Conservation (phyloP, 2,888 invertebrate species). For the Laspeyria flexula region DNA sequence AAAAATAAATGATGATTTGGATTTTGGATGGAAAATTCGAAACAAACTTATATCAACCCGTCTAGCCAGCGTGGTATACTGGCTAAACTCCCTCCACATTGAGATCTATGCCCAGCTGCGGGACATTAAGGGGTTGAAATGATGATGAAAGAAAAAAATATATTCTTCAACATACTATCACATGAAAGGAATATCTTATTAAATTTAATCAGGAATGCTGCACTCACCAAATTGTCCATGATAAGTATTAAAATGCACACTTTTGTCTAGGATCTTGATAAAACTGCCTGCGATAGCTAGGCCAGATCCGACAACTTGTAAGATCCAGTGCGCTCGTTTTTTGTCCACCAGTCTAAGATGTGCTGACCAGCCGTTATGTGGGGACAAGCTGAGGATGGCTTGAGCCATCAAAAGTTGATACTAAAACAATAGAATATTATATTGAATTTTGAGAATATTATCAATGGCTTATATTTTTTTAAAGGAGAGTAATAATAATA, state of each 20-base stretch:
- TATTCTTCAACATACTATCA: too few species aligned
- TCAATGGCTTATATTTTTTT: too few species aligned
- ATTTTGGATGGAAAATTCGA: too few species aligned
- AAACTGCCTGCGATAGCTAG: conserved; percentile 68
- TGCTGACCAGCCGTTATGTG: conserved; percentile 68
- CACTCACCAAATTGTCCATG: conserved; percentile 66
- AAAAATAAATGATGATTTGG: too few species aligned
- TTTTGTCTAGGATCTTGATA: conserved; percentile 59
- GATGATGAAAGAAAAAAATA: too few species aligned
- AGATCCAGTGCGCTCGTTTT: conserved; percentile 65
- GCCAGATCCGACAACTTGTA: conserved; percentile 67
- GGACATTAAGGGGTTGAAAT: too few species aligned
- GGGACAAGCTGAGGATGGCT: conserved; percentile 65
- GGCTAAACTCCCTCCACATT: too few species aligned
- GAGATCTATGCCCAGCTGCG: too few species aligned
- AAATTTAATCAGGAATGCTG: not conserved
- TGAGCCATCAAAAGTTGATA: conserved; percentile 75
- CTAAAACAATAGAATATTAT: conserved; percentile 48
- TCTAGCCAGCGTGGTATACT: too few species aligned
- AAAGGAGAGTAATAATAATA: too few species aligned
- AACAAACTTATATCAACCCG: too few species aligned
- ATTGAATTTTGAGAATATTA: not conserved
- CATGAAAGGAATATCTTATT: too few species aligned
- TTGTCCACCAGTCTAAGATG: conserved; percentile 64
- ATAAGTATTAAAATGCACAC: conserved; percentile 56